Evolutionary conservation across 1,140 invertebrate species (phyloP).

Genomic region (Heliconius hewitsoni): DNA sequence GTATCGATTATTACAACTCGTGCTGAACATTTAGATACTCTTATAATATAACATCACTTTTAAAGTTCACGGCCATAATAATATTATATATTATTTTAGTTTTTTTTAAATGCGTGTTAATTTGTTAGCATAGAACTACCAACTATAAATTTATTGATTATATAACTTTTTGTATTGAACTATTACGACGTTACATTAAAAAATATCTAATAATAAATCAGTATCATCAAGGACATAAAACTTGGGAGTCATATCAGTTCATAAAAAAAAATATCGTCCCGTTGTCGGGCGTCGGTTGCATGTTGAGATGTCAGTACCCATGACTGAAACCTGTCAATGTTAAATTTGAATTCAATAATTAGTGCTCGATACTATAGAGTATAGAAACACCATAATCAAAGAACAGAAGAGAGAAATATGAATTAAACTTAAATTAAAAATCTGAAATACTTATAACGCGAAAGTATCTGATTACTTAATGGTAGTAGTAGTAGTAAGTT

Average conservation of each 20-base stretch:
- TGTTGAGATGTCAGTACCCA: no score
- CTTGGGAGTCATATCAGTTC: no score
- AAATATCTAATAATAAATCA: no score
- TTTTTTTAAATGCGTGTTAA: background rate
- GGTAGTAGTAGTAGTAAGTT: background rate
- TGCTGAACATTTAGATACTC: slow-evolving; percentile 11
- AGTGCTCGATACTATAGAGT: no score
- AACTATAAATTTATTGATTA: background rate
- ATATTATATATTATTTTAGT: background rate
- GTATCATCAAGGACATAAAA: no score
- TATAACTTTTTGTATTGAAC: no score
- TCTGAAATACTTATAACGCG: background rate
- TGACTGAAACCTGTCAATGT: background rate
- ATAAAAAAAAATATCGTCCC: no score
- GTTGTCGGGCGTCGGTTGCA: no score
- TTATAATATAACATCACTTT: background rate
- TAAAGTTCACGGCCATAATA: background rate
- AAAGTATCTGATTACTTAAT: background rate
- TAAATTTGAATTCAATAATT: background rate
- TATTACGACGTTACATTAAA: no score
- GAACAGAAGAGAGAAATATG: no score
- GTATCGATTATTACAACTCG: background rate
- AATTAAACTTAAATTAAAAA: background rate
- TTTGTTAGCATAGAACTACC: background rate
- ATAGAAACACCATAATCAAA: no score